Conservation (phyloP, 2,797 vertebrate species). For the Choloepus didactylus region DNA sequence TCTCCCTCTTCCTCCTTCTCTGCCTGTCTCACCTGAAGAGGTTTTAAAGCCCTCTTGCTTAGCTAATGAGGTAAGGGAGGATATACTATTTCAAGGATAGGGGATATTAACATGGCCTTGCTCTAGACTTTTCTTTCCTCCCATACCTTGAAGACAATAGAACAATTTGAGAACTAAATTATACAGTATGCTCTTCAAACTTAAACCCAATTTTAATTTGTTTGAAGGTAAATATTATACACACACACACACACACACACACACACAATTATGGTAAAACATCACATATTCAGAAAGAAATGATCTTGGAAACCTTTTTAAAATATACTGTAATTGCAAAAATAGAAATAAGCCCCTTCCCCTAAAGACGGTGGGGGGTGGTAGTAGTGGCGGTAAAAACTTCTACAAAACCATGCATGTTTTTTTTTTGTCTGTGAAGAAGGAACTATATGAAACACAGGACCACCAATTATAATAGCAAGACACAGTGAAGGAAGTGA, state of each 20-base stretch:
- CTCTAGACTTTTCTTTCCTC: background rate
- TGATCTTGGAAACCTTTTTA: background rate
- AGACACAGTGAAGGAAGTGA: background rate
- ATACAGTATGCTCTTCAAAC: background rate
- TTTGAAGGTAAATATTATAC: background rate
- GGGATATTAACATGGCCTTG: background rate
- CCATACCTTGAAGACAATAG: background rate
- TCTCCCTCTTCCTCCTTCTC: no score
- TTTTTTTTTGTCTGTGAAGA: background rate
- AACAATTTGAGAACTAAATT: background rate
- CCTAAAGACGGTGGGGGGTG: background rate
- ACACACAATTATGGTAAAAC: background rate
- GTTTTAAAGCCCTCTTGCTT: background rate
- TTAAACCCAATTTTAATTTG: slow-evolving; percentile 17
- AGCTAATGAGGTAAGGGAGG: background rate
- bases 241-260: no score
- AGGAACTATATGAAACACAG: background rate
- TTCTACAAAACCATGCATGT: background rate
- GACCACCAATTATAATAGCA: background rate
- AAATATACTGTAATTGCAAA: background rate
- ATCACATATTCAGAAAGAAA: slow-evolving; percentile 5
- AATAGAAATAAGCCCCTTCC: background rate
- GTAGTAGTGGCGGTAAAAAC: background rate
- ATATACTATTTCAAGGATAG: background rate
- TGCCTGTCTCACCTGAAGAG: no score